These are phyloP conservation scores for Cylloceria caligata DNA, from an alignment of 2,888 invertebrate genomes.

Conservation along the genomic window DNA sequence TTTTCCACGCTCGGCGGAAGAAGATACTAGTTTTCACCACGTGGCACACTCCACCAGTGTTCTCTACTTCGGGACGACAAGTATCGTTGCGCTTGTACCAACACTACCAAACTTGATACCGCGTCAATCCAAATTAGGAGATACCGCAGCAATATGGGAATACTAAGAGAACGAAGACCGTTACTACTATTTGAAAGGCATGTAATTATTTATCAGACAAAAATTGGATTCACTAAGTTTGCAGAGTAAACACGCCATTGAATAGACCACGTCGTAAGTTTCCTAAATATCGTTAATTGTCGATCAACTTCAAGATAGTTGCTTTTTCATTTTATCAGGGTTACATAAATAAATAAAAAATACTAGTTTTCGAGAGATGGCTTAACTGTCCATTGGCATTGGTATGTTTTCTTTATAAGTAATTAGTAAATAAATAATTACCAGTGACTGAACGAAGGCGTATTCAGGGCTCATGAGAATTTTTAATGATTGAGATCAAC, in stretches of 20 bases:
- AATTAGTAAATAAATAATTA: too few relatives aligned
- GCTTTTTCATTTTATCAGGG: too few relatives aligned
- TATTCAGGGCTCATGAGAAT: too few relatives aligned
- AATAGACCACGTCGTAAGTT: not conserved
- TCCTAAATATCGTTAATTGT: not conserved
- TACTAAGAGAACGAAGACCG: not conserved
- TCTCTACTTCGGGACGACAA: constrained; percentile 36
- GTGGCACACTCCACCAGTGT: constrained; percentile 25
- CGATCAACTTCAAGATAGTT: too few relatives aligned
- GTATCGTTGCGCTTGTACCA: constrained; percentile 48
- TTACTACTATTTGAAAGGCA: not conserved
- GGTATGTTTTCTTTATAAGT: too few relatives aligned
- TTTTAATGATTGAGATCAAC: too few relatives aligned
- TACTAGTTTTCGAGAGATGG: too few relatives aligned
- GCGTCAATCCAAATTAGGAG: constrained; percentile 26
- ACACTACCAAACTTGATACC: constrained; percentile 26
- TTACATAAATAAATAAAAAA: too few relatives aligned
- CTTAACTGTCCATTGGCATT: too few relatives aligned
- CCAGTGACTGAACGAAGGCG: too few relatives aligned
- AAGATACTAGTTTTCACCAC: constrained; percentile 57
- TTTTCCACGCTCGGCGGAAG: constrained; percentile 58
- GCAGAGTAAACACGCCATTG: not conserved
- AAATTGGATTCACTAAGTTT: not conserved
- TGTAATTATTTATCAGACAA: not conserved
- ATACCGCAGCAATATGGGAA: not conserved